Evolutionary conservation across 1,140 invertebrate genomes (phyloP).

Genomic region (Drosophila ercepeae): DNA sequence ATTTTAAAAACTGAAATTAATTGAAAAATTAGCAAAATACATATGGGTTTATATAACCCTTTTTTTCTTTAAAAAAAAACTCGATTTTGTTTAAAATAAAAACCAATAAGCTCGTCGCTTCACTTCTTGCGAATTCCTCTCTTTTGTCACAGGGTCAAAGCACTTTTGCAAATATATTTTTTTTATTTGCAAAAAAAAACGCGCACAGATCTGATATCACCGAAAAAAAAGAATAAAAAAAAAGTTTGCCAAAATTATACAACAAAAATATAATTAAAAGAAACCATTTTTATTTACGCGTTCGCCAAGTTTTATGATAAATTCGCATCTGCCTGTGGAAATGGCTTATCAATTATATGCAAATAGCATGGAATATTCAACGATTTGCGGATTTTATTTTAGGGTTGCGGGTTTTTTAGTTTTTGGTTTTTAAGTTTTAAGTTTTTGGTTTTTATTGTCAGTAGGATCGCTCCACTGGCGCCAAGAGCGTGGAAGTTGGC

Average conservation of each 20-base stretch:
- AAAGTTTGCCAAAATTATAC: constrained; percentile 53
- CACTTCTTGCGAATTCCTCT: constrained; percentile 2
- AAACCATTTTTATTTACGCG: constrained; percentile 65
- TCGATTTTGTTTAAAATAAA: too few species aligned
- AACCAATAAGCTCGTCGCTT: constrained; percentile 5
- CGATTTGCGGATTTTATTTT: neutral
- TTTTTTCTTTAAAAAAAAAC: too few species aligned
- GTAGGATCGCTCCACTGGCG: constrained; percentile 29
- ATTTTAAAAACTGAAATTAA: too few species aligned
- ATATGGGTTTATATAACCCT: too few species aligned
- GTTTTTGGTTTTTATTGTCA: neutral
- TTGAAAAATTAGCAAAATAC: too few species aligned
- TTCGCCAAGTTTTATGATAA: constrained; percentile 60
- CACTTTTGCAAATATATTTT: constrained; percentile 58
- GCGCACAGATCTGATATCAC: constrained; percentile 12
- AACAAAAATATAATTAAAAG: constrained; percentile 23
- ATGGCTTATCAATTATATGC: constrained; percentile 63
- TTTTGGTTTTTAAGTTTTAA: too few species aligned
- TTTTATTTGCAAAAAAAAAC: constrained; percentile 23
- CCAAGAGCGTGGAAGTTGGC: constrained; percentile 33
- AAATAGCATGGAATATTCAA: constrained; percentile 54
- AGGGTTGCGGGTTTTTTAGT: neutral
- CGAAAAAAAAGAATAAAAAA: constrained; percentile 15
- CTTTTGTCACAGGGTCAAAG: constrained; percentile 74
- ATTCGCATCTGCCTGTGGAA: constrained; percentile 25